phyloP scores from a whole-genome alignment of 2,888 invertebrate species.

The Charanyca ferruginea region DNA sequence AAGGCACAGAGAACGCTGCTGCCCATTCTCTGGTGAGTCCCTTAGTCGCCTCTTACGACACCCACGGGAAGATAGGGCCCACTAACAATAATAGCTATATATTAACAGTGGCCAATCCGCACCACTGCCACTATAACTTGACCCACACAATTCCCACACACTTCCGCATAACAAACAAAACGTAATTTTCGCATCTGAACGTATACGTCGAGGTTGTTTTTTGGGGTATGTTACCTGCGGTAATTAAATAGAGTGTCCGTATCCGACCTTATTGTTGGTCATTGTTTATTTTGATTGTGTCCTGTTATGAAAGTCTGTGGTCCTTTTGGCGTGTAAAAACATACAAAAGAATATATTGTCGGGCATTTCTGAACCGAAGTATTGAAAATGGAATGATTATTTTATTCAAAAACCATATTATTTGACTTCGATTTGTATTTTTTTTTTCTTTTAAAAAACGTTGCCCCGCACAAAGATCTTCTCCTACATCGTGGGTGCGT shows the following conservation, averaged over 20 bases:
- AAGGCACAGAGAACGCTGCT: too few relatives aligned
- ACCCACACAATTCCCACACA: constrained; percentile 42
- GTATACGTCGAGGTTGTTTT: constrained; percentile 2
- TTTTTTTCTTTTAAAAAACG: too few relatives aligned
- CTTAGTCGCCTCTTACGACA: too few relatives aligned
- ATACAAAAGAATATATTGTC: background rate
- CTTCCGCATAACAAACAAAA: constrained; percentile 41
- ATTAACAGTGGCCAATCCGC: constrained; percentile 30
- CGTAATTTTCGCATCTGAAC: constrained; percentile 40
- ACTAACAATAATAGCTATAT: too few relatives aligned
- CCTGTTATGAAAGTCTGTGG: background rate
- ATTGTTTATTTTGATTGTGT: constrained; percentile 17
- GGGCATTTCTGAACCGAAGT: too few relatives aligned
- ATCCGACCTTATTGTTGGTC: background rate
- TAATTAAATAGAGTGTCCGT: constrained; percentile 9
- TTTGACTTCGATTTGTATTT: too few relatives aligned
- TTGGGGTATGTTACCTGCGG: background rate
- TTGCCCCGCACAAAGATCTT: too few relatives aligned
- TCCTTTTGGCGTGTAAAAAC: background rate
- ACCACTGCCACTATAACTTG: background rate
- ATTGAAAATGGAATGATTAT: too few relatives aligned
- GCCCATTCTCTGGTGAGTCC: too few relatives aligned
- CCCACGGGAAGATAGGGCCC: too few relatives aligned
- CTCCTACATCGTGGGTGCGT: too few relatives aligned
- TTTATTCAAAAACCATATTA: too few relatives aligned